phyloP scores from a whole-genome alignment of 2,797 vertebrate genomes.

The Rhinogobio ventralis region DNA sequence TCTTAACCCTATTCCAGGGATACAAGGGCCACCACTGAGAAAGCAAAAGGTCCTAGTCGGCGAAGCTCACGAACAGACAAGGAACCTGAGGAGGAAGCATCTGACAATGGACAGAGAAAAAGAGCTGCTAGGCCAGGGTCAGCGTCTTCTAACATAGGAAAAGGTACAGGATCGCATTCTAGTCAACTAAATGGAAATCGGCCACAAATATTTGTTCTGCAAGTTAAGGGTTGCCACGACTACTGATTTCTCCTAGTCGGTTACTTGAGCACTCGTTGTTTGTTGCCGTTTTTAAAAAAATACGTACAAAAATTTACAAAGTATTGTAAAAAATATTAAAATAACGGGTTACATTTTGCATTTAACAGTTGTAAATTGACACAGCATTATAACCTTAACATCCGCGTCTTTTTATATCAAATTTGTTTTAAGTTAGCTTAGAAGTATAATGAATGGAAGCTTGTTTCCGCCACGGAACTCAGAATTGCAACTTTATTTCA shows the following conservation, averaged over 20 bases:
- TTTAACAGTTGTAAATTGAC: too few relatives aligned
- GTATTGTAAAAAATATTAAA: neutral
- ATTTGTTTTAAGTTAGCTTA: too few relatives aligned
- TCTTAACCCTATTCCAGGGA: constrained; percentile 72
- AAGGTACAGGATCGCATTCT: constrained; percentile 46
- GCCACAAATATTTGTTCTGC: too few relatives aligned
- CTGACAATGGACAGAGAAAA: constrained; percentile 93
- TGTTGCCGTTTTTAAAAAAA: neutral
- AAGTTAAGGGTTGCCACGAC: neutral
- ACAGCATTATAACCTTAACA: too few relatives aligned
- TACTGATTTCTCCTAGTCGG: neutral
- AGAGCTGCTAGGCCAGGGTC: constrained; percentile 88
- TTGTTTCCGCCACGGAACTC: too few relatives aligned
- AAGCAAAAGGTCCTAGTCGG: constrained; percentile 91
- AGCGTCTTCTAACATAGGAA: constrained; percentile 77
- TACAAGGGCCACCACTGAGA: constrained; percentile 89
- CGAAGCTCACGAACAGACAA: constrained; percentile 96
- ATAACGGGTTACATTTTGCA: neutral
- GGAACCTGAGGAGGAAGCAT: constrained; percentile 83
- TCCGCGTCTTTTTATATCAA: too few relatives aligned
- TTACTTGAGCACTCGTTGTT: neutral
- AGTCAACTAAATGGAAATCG: neutral
- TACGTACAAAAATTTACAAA: too few relatives aligned
- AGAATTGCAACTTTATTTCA: too few relatives aligned
- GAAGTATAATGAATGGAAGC: too few relatives aligned